Evolutionary conservation across 2,113 vertebrate genomes (phyloP).

Genomic region (Ivindomyrus marchei): DNA sequence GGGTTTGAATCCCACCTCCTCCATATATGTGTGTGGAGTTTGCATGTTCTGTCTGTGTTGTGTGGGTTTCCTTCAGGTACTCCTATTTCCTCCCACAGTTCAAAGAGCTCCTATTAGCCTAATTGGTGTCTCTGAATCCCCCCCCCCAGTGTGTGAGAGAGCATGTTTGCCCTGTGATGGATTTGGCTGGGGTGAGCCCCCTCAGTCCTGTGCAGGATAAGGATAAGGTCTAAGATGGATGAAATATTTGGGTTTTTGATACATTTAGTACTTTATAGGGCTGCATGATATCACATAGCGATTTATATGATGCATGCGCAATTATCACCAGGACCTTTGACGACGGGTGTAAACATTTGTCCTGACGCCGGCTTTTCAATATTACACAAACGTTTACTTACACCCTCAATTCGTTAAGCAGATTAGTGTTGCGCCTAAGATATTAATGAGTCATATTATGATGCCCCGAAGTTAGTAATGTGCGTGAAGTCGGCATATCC

Average conservation of each 20-base stretch:
- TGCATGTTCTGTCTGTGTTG: background rate
- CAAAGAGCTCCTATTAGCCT: background rate
- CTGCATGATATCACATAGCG: background rate
- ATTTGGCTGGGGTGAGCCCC: background rate
- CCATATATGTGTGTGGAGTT: background rate
- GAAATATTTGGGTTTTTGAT: background rate
- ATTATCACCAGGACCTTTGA: background rate
- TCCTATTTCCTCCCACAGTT: background rate
- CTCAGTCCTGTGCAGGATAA: background rate
- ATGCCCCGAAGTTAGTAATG: background rate
- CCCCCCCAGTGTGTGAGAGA: background rate
- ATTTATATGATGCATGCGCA: background rate
- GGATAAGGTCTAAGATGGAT: background rate
- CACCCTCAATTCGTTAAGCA: background rate
- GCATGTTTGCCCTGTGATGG: background rate
- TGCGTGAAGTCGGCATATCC: background rate
- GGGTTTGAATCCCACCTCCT: background rate
- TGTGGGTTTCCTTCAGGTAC: background rate
- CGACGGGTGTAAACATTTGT: background rate
- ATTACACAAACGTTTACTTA: background rate
- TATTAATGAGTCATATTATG: background rate
- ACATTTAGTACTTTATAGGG: background rate
- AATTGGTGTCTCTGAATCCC: background rate
- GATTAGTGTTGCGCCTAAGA: background rate
- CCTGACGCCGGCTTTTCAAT: background rate